Conservation (phyloP, 2,113 vertebrate species). For the Arenaria interpres region DNA sequence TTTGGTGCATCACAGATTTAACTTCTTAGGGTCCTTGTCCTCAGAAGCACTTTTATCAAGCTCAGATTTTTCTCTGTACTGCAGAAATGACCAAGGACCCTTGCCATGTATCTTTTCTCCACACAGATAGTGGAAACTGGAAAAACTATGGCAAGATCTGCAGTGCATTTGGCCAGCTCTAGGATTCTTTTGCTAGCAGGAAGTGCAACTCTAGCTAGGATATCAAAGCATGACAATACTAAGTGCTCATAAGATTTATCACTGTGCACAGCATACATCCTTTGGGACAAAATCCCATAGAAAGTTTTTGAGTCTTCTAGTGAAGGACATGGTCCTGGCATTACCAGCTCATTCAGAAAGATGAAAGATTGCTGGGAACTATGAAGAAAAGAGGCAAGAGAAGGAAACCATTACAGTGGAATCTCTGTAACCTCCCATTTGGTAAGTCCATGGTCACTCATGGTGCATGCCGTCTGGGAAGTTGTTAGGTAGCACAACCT, state of each 20-base stretch:
- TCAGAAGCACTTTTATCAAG: conserved; percentile 34
- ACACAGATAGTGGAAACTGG: not conserved
- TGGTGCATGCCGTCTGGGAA: not conserved
- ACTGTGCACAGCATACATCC: not conserved
- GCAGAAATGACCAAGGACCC: not conserved
- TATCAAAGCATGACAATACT: not conserved
- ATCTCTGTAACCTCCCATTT: not conserved
- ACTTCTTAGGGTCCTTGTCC: conserved; percentile 52
- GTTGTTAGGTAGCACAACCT: not conserved
- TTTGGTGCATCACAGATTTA: conserved; percentile 35
- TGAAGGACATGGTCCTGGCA: not conserved
- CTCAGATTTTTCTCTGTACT: not conserved
- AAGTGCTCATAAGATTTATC: not conserved
- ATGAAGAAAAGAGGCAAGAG: not conserved
- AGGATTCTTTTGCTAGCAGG: not conserved
- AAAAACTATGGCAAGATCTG: not conserved
- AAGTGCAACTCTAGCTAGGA: not conserved
- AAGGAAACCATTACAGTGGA: not conserved
- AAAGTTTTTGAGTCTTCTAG: not conserved
- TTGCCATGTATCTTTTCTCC: not conserved
- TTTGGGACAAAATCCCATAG: conserved; percentile 8
- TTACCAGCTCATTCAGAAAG: conserved; percentile 2
- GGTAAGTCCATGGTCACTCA: not conserved
- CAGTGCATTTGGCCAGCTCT: not conserved
- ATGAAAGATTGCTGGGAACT: not conserved